Percentiles rank a stretch among this genome's conserved stretches.
These are phyloP conservation scores for Odiellus spinosus DNA, from an alignment of 2,888 invertebrate species.

Conservation along the genomic window DNA sequence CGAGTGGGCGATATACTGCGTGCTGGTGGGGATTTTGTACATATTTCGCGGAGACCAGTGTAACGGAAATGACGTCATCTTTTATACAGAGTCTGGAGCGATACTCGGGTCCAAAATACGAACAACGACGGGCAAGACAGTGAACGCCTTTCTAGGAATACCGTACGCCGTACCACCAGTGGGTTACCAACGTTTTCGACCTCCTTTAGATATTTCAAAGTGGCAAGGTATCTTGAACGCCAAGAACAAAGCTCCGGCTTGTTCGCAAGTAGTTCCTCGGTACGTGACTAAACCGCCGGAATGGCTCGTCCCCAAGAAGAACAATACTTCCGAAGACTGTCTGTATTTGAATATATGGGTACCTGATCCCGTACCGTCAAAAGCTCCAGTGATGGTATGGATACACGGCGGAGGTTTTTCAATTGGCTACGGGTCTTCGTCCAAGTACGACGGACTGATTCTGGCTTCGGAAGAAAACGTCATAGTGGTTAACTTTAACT, in stretches of 20 bases:
- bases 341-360: slow-evolving; percentile 58
- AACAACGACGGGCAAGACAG: not conserved
- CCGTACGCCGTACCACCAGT: slow-evolving; percentile 14
- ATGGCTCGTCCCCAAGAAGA: slow-evolving; percentile 2
- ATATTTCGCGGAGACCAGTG: too few species aligned
- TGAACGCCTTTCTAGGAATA: slow-evolving; percentile 14
- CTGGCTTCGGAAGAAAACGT: slow-evolving; percentile 35
- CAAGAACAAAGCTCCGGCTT: slow-evolving; percentile 6
- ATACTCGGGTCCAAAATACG: too few species aligned
- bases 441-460: slow-evolving; percentile 36
- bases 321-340: slow-evolving; percentile 47
- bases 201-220: slow-evolving; percentile 5
- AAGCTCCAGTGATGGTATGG: slow-evolving; percentile 51
- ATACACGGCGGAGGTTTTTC: slow-evolving; percentile 25
- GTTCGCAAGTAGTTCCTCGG: slow-evolving; percentile 6
- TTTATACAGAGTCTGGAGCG: too few species aligned
- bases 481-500: slow-evolving; percentile 39
- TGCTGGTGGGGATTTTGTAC: too few species aligned
- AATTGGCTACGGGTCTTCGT: slow-evolving; percentile 16
- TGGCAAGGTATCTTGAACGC: slow-evolving; percentile 11
- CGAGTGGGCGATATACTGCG: too few species aligned
- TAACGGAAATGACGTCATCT: too few species aligned
- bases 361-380: slow-evolving; percentile 40
- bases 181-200: slow-evolving; percentile 6
- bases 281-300: not conserved